phyloP scores from a whole-genome alignment of 2,113 vertebrate genomes.

The Rhabdomys dilectus region DNA sequence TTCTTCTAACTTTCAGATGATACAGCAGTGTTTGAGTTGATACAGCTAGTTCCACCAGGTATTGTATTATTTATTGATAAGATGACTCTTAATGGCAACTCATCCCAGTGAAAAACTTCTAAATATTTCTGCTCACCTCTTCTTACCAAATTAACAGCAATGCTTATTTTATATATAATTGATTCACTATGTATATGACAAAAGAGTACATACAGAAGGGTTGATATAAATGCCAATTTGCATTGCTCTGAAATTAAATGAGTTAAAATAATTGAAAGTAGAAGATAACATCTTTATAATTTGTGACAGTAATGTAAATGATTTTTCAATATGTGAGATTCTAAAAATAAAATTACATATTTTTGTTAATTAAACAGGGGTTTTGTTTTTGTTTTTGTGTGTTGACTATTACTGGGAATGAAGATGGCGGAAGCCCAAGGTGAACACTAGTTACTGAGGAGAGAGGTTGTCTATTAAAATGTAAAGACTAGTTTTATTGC shows the following conservation, averaged over 20 bases:
- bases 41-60: conserved; percentile 96
- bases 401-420: not conserved
- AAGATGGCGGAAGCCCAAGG: not conserved
- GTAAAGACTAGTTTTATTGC: conserved; percentile 28
- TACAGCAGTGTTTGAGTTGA: conserved; percentile 94
- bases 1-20: conserved; percentile 91
- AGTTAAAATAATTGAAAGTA: conserved; percentile 70
- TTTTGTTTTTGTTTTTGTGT: not conserved
- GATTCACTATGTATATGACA: conserved; percentile 43
- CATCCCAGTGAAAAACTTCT: conserved; percentile 32
- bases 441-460: not conserved
- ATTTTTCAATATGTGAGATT: conserved; percentile 74
- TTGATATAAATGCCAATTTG: not conserved
- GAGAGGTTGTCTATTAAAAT: conserved; percentile 19
- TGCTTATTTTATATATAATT: conserved; percentile 55
- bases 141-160: conserved; percentile 17
- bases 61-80: conserved; percentile 76
- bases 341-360: conserved; percentile 79
- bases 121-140: not conserved
- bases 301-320: conserved; percentile 68
- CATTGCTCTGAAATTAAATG: conserved; percentile 55
- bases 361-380: conserved; percentile 70
- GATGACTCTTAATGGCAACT: conserved; percentile 24
- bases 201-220: conserved; percentile 58
- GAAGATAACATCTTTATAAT: conserved; percentile 74